phyloP scores from a whole-genome alignment of 2,888 invertebrate genomes.

The Drosophila incognita region DNA sequence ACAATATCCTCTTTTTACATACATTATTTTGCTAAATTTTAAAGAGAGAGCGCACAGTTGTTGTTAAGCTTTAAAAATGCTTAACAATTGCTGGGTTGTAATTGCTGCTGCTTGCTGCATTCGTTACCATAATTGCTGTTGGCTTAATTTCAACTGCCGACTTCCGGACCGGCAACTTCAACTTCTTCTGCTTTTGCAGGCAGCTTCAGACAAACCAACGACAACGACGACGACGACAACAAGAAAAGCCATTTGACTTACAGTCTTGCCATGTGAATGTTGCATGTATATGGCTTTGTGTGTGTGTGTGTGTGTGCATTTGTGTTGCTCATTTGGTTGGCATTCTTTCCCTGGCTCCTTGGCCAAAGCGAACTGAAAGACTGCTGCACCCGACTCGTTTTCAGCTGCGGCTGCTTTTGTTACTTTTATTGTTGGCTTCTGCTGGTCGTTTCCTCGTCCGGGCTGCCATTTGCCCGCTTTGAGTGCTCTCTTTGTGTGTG shows the following conservation, averaged over 20 bases:
- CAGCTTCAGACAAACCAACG: constrained; percentile 46
- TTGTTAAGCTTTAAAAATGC: constrained; percentile 48
- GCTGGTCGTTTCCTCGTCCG: constrained; percentile 22
- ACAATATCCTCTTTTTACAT: background rate
- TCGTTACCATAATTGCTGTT: constrained; percentile 77
- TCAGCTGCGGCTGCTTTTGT: constrained; percentile 58
- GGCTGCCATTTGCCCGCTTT: constrained; percentile 13
- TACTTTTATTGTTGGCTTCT: constrained; percentile 69
- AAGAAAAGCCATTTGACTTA: constrained; percentile 76
- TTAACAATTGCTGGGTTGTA: constrained; percentile 60
- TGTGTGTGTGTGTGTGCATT: constrained; percentile 12
- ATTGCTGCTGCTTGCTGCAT: constrained; percentile 75
- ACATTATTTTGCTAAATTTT: background rate
- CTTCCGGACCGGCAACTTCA: constrained; percentile 75
- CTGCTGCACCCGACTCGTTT: constrained; percentile 28
- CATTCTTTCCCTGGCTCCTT: constrained; percentile 49
- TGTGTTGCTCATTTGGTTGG: constrained; percentile 73
- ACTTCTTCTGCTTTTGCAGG: constrained; percentile 36
- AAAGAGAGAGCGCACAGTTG: background rate
- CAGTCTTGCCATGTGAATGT: constrained; percentile 55
- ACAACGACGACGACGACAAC: constrained; percentile 59
- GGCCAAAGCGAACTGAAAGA: constrained; percentile 8
- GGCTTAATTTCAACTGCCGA: constrained; percentile 76
- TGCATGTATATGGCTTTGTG: constrained; percentile 20
- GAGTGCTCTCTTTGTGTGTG: constrained; percentile 1